A percentile compares a stretch with the other conserved stretches of the same genome.
Conservation (phyloP, 2,113 vertebrate genomes). For the Rousettus leschenaultii region DNA sequence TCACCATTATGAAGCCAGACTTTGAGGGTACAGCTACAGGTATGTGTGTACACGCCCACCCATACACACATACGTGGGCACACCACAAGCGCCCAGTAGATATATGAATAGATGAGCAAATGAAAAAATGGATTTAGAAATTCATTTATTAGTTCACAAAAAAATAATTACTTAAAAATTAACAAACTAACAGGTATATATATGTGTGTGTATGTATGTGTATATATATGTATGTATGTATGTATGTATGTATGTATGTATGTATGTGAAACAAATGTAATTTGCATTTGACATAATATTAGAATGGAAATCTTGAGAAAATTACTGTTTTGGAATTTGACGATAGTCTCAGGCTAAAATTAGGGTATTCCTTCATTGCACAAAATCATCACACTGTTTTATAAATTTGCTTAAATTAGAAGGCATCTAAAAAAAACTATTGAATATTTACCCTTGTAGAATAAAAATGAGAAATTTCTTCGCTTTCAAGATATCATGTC, state of each 20-base stretch:
- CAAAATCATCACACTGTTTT: not conserved
- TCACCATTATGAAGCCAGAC: not conserved
- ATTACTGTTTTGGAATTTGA: not conserved
- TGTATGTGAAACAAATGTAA: not conserved
- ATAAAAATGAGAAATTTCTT: not conserved
- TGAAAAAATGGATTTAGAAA: not conserved
- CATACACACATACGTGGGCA: rapidly evolving
- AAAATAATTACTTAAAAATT: not conserved
- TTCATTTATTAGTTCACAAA: not conserved
- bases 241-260: too few relatives aligned
- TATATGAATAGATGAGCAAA: not conserved
- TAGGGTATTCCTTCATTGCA: not conserved
- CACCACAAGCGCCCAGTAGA: not conserved
- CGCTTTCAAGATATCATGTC: not conserved
- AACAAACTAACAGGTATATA: not conserved
- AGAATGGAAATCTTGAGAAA: not conserved
- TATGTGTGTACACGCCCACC: not conserved
- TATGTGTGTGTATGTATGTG: too few relatives aligned
- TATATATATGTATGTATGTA: not conserved
- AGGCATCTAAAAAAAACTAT: not conserved
- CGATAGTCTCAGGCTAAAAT: not conserved
- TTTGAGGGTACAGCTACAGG: not conserved
- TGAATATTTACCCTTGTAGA: not conserved
- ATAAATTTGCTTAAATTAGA: not conserved
- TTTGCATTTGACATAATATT: not conserved